Percentiles rank a stretch among this genome's conserved stretches.
These are phyloP conservation scores for Darevskia mixta DNA, from an alignment of 2,797 vertebrate genomes.

Conservation along the genomic window DNA sequence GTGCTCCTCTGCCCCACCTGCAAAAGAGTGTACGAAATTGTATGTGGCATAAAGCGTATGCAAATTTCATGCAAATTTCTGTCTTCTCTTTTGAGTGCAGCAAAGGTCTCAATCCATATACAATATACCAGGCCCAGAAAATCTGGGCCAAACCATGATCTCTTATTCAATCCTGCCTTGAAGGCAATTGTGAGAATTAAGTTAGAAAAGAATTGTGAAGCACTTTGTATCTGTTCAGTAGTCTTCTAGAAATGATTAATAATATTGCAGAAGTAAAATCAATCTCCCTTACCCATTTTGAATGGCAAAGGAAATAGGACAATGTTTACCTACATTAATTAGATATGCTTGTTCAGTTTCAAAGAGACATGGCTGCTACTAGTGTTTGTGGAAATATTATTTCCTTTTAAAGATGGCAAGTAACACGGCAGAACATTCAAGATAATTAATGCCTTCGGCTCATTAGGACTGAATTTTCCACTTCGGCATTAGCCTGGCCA, in stretches of 20 bases:
- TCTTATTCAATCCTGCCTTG: background rate
- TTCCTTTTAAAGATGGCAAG: slow-evolving; percentile 5
- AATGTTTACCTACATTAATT: slow-evolving; percentile 9
- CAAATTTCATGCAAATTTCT: too few species aligned
- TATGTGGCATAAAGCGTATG: background rate
- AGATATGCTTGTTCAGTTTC: background rate
- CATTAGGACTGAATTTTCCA: slow-evolving; percentile 26
- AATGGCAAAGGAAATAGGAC: background rate
- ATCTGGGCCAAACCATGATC: background rate
- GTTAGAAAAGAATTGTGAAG: background rate
- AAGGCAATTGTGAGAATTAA: background rate
- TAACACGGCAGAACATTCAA: slow-evolving; percentile 6
- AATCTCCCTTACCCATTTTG: background rate
- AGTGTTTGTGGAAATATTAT: slow-evolving; percentile 5
- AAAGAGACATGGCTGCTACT: background rate
- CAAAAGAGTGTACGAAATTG: background rate
- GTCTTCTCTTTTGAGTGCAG: too few species aligned
- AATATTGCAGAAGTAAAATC: background rate
- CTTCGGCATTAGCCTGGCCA: background rate
- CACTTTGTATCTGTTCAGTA: background rate
- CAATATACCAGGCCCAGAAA: too few species aligned
- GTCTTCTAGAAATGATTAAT: background rate
- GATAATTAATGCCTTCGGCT: slow-evolving; percentile 28
- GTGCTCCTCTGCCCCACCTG: background rate
- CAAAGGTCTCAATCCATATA: too few species aligned